phyloP scores from a whole-genome alignment of 2,888 invertebrate species.

The Fabriciana adippe region DNA sequence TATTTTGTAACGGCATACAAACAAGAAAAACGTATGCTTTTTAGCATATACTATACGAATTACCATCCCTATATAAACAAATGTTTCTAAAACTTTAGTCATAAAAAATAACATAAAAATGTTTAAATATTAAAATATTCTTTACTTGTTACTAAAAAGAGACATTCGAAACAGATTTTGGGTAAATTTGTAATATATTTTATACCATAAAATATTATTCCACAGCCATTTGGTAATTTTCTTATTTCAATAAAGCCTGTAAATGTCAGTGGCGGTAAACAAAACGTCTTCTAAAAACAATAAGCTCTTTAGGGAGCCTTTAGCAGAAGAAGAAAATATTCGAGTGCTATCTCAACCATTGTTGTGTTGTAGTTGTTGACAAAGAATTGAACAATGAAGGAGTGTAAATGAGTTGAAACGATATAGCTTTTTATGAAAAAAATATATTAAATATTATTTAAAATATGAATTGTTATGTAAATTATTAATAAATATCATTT shows the following conservation, averaged over 20 bases:
- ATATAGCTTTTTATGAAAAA: background rate
- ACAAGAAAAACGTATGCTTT: too few relatives aligned
- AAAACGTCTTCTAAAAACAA: constrained; percentile 21
- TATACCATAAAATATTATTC: constrained; percentile 1
- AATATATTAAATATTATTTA: background rate
- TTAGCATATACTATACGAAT: too few relatives aligned
- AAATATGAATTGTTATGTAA: background rate
- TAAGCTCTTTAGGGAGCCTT: constrained; percentile 30
- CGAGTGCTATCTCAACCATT: constrained; percentile 31
- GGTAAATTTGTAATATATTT: background rate
- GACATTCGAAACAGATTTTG: background rate
- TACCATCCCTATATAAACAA: too few relatives aligned
- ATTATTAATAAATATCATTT: too few relatives aligned
- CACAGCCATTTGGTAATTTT: constrained; percentile 7
- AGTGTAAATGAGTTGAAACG: constrained; percentile 12
- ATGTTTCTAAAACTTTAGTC: too few relatives aligned
- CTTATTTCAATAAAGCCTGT: constrained; percentile 28
- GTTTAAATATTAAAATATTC: too few relatives aligned
- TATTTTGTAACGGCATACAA: too few relatives aligned
- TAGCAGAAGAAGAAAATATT: constrained; percentile 28
- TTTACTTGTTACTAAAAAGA: too few relatives aligned
- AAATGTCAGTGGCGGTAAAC: constrained; percentile 31
- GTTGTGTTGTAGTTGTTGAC: constrained; percentile 23
- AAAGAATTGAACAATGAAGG: constrained; percentile 17
- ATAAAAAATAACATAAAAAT: too few relatives aligned